Percentiles rank a stretch among this genome's conserved stretches.
phyloP scores from a whole-genome alignment of 2,113 vertebrate genomes.

The Plectropomus leopardus region DNA sequence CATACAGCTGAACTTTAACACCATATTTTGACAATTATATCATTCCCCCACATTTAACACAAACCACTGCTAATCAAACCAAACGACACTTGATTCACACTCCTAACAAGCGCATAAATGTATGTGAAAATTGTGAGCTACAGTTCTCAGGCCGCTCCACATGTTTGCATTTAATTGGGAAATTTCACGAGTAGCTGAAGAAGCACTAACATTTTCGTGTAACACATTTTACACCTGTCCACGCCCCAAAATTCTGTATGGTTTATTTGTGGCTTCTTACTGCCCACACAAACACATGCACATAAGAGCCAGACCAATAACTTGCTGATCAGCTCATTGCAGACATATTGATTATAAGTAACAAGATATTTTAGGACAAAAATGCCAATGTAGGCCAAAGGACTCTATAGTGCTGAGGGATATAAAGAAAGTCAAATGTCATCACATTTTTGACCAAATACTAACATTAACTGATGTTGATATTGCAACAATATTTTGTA shows the following conservation, averaged over 20 bases:
- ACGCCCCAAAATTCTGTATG: not conserved
- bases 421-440: no score
- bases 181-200: not conserved
- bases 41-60: not conserved
- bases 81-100: slow-evolving; percentile 2
- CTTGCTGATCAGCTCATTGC: not conserved
- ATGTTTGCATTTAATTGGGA: not conserved
- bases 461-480: no score
- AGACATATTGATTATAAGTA: not conserved
- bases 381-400: not conserved
- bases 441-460: no score
- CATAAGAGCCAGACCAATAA: not conserved
- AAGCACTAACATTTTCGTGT: not conserved
- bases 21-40: not conserved
- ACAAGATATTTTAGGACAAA: not conserved
- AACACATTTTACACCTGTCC: not conserved
- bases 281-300: not conserved
- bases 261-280: not conserved
- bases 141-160: not conserved
- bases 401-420: no score
- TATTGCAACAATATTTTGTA: no score
- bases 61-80: not conserved
- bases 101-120: slow-evolving; percentile 1
- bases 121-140: not conserved
- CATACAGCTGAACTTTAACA: slow-evolving; percentile 2